phyloP scores from a whole-genome alignment of 2,888 invertebrate species.

The Volucella inanis region DNA sequence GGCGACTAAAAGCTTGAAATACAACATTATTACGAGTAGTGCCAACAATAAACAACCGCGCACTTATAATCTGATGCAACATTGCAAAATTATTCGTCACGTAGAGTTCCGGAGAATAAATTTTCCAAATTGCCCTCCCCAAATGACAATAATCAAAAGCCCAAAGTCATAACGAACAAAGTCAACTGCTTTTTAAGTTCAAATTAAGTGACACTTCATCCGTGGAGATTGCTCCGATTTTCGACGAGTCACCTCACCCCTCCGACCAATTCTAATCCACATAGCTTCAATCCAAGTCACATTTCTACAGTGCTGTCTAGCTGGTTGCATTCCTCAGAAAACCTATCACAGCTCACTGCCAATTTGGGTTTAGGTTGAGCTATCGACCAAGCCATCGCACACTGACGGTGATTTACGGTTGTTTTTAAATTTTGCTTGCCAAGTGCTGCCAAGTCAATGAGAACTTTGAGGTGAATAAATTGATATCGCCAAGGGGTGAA shows the following conservation, averaged over 20 bases:
- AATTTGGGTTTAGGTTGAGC: slow-evolving; percentile 23
- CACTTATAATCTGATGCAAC: slow-evolving; percentile 4
- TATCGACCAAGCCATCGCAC: slow-evolving; percentile 15
- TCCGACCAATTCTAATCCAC: neutral
- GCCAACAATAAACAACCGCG: too few relatives aligned
- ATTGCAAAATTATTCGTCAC: neutral
- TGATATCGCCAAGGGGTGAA: slow-evolving; percentile 30
- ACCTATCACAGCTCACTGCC: neutral
- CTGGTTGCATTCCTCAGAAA: slow-evolving; percentile 15
- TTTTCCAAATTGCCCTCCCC: slow-evolving; percentile 26
- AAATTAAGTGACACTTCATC: slow-evolving; percentile 61
- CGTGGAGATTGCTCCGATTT: slow-evolving; percentile 49
- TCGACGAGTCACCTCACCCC: neutral
- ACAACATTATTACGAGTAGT: too few relatives aligned
- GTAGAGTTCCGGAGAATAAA: slow-evolving; percentile 34
- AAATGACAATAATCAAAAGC: slow-evolving; percentile 27
- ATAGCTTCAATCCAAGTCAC: slow-evolving; percentile 14
- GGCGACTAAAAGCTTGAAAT: too few relatives aligned
- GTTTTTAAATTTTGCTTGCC: slow-evolving; percentile 9
- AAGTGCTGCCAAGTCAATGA: neutral
- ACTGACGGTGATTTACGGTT: slow-evolving; percentile 37
- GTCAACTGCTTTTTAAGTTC: slow-evolving; percentile 43
- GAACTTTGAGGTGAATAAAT: slow-evolving; percentile 21
- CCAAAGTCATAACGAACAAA: slow-evolving; percentile 12
- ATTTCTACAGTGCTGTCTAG: neutral